Base-by-base conservation (phyloP, 2,888 invertebrate species). In the Gnatocerus cornutus region DNA sequence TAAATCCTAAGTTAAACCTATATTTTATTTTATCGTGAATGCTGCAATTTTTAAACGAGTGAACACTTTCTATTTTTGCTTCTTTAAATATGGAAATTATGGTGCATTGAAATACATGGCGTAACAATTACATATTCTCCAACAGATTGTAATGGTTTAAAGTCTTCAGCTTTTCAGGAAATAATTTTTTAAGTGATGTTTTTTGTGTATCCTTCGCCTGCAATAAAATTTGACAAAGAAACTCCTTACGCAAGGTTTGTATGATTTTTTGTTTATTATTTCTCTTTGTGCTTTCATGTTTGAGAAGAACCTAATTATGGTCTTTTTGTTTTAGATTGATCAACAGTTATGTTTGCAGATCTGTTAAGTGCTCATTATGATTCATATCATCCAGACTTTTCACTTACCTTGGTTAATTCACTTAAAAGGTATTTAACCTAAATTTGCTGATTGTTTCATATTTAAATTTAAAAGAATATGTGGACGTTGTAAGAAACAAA, bases 371-470 rank as follows among this genome's bases (percentile, higher is more conserved):
- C 12, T 50, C 50, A 48, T 9, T 50, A 61, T 37, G 68, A 61
- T 48, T 46, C 37, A 37, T 62, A 62, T 27, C 68, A 30, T 16
- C 37, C 61, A 52, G 14, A 29, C 8, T 45, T 12, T 12, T 29
- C 48, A 12, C 46, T 53, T 14, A 30, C 52, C 7, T 39, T 68
- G 39, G 48, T 56, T 43, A 62, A 62, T 43, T 53, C 62, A 39
- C 16, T 62, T 14, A 55, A 16, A 61, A 68, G 68, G 68, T 68
- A 68, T 61, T 46, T 33, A 48, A 61, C 48, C 27, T 50, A 50
- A 62, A 46, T 62, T 48, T 9, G 12, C 27, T 45, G 7, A 41
- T 13, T 10, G n/a, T 41, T 41, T 10, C 6, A 33, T n/a, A 9
- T 2, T 1, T 33, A 33, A 7, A 33, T n/a, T 9, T 29, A 5